phyloP scores from a whole-genome alignment of 2,113 vertebrate species.

The Oreochromis tanganicae region DNA sequence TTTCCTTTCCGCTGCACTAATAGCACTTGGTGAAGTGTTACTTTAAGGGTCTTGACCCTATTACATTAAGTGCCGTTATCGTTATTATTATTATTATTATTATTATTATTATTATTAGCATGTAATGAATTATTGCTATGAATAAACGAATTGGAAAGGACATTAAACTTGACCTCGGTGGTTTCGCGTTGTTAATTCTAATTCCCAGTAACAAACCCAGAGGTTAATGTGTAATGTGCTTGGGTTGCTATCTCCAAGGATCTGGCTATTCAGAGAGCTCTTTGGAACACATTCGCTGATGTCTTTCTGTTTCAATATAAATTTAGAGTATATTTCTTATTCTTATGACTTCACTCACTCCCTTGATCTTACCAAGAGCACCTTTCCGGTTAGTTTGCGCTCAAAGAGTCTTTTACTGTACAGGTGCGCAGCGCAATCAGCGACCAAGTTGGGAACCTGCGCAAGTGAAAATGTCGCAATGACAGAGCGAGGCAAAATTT shows the following conservation, averaged over 20 bases:
- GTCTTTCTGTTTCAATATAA: not conserved
- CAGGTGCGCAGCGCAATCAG: not conserved
- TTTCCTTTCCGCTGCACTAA: not conserved
- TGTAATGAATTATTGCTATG: not conserved
- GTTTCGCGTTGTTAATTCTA: not conserved
- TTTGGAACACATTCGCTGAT: not conserved
- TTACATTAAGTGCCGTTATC: no score
- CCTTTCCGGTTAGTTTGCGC: not conserved
- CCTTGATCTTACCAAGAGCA: not conserved
- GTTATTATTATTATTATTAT: not conserved
- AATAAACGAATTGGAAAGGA: not conserved
- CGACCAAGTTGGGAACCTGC: not conserved
- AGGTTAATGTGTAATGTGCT: not conserved
- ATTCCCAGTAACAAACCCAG: not conserved
- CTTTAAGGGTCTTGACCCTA: not conserved
- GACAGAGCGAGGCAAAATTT: not conserved
- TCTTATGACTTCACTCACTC: not conserved
- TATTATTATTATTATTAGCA: not conserved
- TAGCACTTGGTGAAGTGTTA: not conserved
- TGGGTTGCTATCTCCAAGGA: rapidly evolving
- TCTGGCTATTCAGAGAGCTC: not conserved
- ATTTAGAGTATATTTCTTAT: not conserved
- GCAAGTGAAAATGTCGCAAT: not conserved
- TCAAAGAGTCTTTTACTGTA: not conserved
- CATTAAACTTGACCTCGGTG: not conserved